Base-by-base conservation (phyloP, 1,140 invertebrate genomes). In the Eubasilissa regina region DNA sequence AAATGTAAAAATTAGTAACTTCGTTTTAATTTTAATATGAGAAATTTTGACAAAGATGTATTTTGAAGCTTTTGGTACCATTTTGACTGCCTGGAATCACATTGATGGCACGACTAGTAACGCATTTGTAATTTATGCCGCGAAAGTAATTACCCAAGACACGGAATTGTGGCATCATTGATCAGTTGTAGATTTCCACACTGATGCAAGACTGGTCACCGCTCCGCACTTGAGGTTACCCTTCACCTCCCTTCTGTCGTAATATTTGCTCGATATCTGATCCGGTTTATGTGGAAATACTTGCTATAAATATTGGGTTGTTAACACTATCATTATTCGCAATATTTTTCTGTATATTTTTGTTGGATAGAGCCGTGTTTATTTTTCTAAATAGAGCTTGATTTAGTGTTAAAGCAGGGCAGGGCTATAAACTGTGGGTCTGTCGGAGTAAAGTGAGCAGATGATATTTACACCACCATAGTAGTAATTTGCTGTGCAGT, bases 371-470 rank as follows among this genome's bases (percentile, higher is more conserved):
- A 75, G 73, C 56, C 44, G 25, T 47, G 53, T 81, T 81, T 81
- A 81, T 81, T 81, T 78, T 80, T 81, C 64, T 81, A 78, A 19
- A 21, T 51, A 60, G 58, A 47, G 58, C 75, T 77, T 47, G 35
- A 80, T 80, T 72, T 73, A 64, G 75, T 66, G 62, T 35, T 19
- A 76, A 48, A 55, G 53, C 79, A 58, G 53, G 62, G 78, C 72
- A 35, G 25, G 25, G 25, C 25, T 35, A 6, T 35, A 35, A 35
- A 35, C 25, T 35, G 25, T 35, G 68, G 68, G 56, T 74, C 13
- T 79, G n/a, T 78, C 13, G n/a, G 68, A 47, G 17, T 72, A 51
- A 12, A 48, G 25, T 48, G 13, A 72, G n/a, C 3, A 53, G 17
- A 15, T 55, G 64, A 62, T 79, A 75, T 75, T 56, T 73, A 74